Evolutionary conservation across 2,797 vertebrate species (phyloP).

Genomic region (Eulemur albifrons): DNA sequence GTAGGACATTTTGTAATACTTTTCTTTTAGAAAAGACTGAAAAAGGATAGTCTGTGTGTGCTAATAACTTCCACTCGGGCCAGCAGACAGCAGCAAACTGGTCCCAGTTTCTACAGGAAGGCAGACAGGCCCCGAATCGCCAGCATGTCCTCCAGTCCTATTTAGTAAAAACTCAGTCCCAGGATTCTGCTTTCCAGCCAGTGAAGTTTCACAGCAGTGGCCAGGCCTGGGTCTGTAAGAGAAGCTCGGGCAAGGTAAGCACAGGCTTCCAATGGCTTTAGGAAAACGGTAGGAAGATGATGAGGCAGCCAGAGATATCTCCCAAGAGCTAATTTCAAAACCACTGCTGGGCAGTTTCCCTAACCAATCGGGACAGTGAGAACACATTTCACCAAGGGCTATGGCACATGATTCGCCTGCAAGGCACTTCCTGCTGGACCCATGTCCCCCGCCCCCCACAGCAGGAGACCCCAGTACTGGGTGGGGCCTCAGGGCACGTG

Average conservation of each 20-base stretch:
- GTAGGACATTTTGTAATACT: not conserved
- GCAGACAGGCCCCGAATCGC: not conserved
- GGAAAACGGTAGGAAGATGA: constrained; percentile 24
- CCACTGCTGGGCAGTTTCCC: not conserved
- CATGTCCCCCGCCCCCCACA: fast-evolving
- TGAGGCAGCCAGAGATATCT: not conserved
- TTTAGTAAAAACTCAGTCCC: not conserved
- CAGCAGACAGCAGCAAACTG: not conserved
- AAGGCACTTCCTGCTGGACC: not conserved
- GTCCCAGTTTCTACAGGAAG: not conserved
- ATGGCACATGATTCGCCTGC: not conserved
- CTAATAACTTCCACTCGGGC: not conserved
- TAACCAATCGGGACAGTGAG: not conserved
- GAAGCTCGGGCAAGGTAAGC: not conserved
- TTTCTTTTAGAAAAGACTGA: not conserved
- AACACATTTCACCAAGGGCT: not conserved
- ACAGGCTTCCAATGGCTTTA: not conserved
- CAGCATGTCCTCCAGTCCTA: not conserved
- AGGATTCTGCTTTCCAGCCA: not conserved
- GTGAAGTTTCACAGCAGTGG: not conserved
- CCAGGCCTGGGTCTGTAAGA: not conserved
- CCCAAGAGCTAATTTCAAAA: constrained; percentile 8
- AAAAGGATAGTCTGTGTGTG: not conserved
- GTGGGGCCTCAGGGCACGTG: not conserved
- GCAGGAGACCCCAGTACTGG: not conserved